Base-by-base conservation (phyloP, 2,888 invertebrate species). In the Graphium colonna region DNA sequence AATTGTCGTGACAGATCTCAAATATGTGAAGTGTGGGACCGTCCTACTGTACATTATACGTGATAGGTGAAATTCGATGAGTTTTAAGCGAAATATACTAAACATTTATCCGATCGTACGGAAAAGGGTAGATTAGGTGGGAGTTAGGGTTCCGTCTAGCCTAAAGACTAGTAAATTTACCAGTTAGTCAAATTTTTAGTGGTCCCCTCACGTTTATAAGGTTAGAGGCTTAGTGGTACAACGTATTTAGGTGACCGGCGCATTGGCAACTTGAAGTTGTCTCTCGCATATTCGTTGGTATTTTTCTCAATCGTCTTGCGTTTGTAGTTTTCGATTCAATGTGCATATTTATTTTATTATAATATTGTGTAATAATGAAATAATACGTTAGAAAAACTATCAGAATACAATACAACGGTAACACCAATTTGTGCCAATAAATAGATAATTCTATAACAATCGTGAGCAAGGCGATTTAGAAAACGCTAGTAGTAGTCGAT, bases 11-110 rank as follows among this genome's bases (percentile, higher is more conserved):
- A 36, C 36, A 76, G 87, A 88, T 89, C 87, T 89, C 87, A 87
- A 75, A 69, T 75, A 70, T 74, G 77, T 77, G 75, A 83, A 77
- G 83, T 82, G 83, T 83, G 87, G 88, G 88, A 87, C 88, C 88
- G 88, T 88, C 88, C 88, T 87, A 75, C 75, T 85, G 79, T 85
- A 78, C 73, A 79, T 75, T 79, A 61, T 78, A 79, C 69, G 79
- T 80, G 78, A 81, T 85, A 86, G 80, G 74, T 21, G 21, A 61
- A 76, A 79, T 75, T 78, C 68, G 75, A 81, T 65, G 63, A 68
- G 75, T 73, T 71, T 71, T 75, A 77, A 73, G 71, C 56, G 55
- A 59, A 60, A 56, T 59, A 58, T 58, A 60, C 60, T 60, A 58
- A 60, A 33, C 58, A 52, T 55, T 57, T 60, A 51, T 62, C 56